A percentile compares a stretch with the other conserved stretches of the same genome.
These are phyloP conservation scores for Antitype chi DNA, from an alignment of 2,888 invertebrate species.

Conservation along the genomic window DNA sequence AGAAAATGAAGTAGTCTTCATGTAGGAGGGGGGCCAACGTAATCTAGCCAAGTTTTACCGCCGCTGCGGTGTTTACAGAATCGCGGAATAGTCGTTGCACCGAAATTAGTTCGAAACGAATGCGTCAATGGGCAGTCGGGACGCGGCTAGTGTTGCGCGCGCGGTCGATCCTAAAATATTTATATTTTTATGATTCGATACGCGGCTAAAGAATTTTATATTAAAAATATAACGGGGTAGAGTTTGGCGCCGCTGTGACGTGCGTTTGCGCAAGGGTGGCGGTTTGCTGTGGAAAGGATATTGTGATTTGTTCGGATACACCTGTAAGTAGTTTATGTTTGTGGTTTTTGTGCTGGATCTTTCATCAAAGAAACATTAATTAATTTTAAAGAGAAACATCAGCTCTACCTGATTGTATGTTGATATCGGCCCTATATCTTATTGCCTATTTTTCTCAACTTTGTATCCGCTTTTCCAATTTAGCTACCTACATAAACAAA, in stretches of 20 bases:
- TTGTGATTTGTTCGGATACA: constrained; percentile 59
- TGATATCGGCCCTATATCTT: not conserved
- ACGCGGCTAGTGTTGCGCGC: constrained; percentile 79
- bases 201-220: constrained; percentile 83
- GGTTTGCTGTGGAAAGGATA: constrained; percentile 63
- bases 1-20: constrained; percentile 66
- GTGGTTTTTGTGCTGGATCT: constrained; percentile 29
- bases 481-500: constrained; percentile 22
- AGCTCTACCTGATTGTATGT: not conserved
- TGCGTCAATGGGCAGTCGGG: constrained; percentile 89
- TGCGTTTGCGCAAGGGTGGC: constrained; percentile 78
- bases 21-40: constrained; percentile 73
- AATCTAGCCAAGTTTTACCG: constrained; percentile 79
- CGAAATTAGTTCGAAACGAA: constrained; percentile 89
- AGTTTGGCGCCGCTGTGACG: constrained; percentile 78
- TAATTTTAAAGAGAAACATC: not conserved
- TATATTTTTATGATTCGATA: constrained; percentile 88
- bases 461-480: not conserved
- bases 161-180: constrained; percentile 84
- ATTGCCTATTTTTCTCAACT: constrained; percentile 2
- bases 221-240: constrained; percentile 84
- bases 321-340: constrained; percentile 69
- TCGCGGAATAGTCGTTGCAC: constrained; percentile 89
- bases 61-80: constrained; percentile 88
- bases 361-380: constrained; percentile 2